phyloP scores from a whole-genome alignment of 2,888 invertebrate species.

The Cyclophora punctaria region DNA sequence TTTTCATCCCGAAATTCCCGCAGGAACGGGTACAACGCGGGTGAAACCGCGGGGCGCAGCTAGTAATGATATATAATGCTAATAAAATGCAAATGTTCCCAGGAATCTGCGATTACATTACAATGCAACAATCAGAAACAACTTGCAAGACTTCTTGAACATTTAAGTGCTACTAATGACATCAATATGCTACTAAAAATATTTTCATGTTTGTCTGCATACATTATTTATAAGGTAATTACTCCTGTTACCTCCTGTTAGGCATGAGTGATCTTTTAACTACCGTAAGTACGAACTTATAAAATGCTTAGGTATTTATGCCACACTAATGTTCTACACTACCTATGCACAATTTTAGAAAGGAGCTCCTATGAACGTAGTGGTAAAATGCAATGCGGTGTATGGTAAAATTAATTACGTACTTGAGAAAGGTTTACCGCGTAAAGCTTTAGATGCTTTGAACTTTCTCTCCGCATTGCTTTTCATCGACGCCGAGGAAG shows the following conservation, averaged over 20 bases:
- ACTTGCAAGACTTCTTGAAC: constrained; percentile 33
- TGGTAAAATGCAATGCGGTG: constrained; percentile 38
- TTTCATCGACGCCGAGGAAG: constrained; percentile 26
- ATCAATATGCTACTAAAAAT: constrained; percentile 37
- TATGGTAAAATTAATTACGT: constrained; percentile 42
- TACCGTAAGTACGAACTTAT: too few relatives aligned
- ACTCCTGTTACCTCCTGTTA: not conserved
- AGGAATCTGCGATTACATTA: constrained; percentile 22
- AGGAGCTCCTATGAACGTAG: constrained; percentile 26
- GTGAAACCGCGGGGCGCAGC: too few relatives aligned
- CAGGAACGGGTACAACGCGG: too few relatives aligned
- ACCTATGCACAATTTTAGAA: constrained; percentile 28
- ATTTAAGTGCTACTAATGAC: constrained; percentile 34
- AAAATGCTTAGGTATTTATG: too few relatives aligned
- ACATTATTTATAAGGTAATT: constrained; percentile 45
- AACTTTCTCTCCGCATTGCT: constrained; percentile 48
- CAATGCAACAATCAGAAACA: constrained; percentile 23
- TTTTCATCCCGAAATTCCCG: too few relatives aligned
- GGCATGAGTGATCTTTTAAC: too few relatives aligned
- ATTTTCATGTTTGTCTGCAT: constrained; percentile 39
- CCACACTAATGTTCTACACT: too few relatives aligned
- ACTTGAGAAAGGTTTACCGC: constrained; percentile 31
- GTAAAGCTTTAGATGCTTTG: constrained; percentile 34
- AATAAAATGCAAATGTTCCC: constrained; percentile 1
- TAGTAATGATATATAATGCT: too few relatives aligned